Percentiles rank a stretch among this genome's conserved stretches.
These are phyloP conservation scores for Hydroisotoma schaefferi DNA, from an alignment of 2,888 invertebrate genomes.

Conservation along the genomic window DNA sequence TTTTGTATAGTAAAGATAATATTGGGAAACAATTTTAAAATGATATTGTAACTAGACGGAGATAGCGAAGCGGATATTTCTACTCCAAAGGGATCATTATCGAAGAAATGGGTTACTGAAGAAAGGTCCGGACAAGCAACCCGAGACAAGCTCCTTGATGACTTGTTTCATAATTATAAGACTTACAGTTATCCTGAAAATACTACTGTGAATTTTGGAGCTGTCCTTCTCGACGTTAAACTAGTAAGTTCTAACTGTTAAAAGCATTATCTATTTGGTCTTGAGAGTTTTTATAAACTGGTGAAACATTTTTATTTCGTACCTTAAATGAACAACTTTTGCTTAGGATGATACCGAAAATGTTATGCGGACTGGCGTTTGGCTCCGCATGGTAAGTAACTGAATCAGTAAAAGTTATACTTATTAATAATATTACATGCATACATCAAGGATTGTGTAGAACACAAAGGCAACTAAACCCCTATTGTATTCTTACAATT, in stretches of 20 bases:
- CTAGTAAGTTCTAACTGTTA: conserved; percentile 18
- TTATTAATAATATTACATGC: too few species aligned
- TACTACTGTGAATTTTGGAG: conserved; percentile 24
- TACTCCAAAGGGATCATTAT: too few species aligned
- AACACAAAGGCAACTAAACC: too few species aligned
- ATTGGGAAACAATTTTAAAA: too few species aligned
- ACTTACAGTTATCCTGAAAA: conserved; percentile 31
- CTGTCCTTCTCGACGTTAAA: conserved; percentile 24
- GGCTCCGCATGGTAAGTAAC: conserved; percentile 29
- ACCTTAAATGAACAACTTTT: too few species aligned
- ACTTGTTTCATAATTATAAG: conserved; percentile 28
- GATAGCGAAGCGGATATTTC: too few species aligned
- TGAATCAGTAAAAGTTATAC: too few species aligned
- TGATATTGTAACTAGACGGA: too few species aligned
- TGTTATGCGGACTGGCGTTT: neutral
- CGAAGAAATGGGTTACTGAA: neutral
- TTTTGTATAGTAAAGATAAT: too few species aligned
- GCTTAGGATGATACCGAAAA: neutral
- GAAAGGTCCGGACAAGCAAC: neutral
- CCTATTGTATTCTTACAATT: too few species aligned
- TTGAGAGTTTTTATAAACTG: too few species aligned
- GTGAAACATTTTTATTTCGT: too few species aligned
- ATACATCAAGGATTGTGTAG: neutral
- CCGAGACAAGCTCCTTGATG: conserved; percentile 12
- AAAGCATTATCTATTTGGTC: neutral